Evolutionary conservation across 2,113 vertebrate species (phyloP).

Genomic region (Lycaon pictus): DNA sequence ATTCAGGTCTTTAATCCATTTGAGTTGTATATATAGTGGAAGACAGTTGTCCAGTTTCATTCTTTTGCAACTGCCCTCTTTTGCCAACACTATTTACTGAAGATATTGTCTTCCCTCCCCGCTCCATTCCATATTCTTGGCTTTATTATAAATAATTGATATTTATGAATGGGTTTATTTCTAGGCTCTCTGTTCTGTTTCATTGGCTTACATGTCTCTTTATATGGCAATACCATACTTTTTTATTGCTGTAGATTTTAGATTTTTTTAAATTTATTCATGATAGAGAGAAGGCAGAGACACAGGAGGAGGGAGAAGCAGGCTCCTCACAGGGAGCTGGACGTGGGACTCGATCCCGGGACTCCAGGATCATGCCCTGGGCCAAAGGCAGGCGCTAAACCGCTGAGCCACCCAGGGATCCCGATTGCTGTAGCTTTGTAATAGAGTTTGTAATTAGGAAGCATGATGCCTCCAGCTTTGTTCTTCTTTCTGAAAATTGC

Average conservation of each 20-base stretch:
- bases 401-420: too few species aligned
- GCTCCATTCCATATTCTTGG: not conserved
- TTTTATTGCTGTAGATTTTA: not conserved
- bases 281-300: too few species aligned
- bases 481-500: not conserved
- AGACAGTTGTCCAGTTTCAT: not conserved
- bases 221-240: not conserved
- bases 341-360: too few species aligned
- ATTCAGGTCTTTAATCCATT: not conserved
- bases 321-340: too few species aligned
- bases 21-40: not conserved
- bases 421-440: not conserved
- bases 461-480: not conserved
- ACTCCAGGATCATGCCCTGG: too few species aligned
- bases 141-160: not conserved
- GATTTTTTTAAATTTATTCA: too few species aligned
- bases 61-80: not conserved
- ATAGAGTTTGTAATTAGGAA: not conserved
- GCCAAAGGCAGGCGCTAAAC: too few species aligned
- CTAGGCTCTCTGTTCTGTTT: not conserved
- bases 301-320: too few species aligned
- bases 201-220: not conserved
- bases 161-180: not conserved
- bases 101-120: not conserved
- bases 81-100: not conserved